Conservation (phyloP, 2,113 vertebrate genomes). For the Poeciliopsis turrubarensis region DNA sequence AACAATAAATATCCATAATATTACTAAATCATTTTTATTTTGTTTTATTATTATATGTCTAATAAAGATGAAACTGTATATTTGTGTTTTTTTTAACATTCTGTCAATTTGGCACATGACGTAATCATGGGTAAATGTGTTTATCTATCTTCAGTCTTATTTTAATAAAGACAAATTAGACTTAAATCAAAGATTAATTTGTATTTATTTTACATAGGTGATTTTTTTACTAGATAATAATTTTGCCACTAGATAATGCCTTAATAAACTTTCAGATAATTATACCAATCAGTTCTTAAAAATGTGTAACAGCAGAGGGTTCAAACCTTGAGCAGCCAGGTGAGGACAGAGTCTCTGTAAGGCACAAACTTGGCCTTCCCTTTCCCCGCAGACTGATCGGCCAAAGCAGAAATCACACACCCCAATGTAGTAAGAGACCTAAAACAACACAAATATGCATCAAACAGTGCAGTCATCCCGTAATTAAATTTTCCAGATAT, state of each 20-base stretch:
- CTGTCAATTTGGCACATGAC: not conserved
- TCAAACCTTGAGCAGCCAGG: constrained; percentile 97
- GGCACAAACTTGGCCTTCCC: constrained; percentile 97
- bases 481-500: not conserved
- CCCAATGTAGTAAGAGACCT: constrained; percentile 97
- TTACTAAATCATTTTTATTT: too few species aligned
- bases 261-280: too few species aligned
- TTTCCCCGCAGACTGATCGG: constrained; percentile 96
- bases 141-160: not conserved
- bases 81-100: not conserved
- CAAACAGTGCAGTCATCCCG: not conserved
- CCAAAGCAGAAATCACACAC: constrained; percentile 96
- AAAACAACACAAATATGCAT: constrained; percentile 25
- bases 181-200: too few species aligned
- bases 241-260: too few species aligned
- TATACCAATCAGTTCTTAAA: not conserved
- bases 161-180: not conserved
- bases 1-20: too few species aligned
- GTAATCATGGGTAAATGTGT: not conserved
- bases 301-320: not conserved
- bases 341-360: constrained; percentile 98
- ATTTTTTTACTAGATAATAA: too few species aligned
- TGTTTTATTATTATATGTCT: too few species aligned
- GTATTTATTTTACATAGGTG: not conserved
- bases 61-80: not conserved